A percentile compares a stretch with the other conserved stretches of the same genome.
Conservation (phyloP, 2,797 vertebrate species). For the Rhinichthys osculus region DNA sequence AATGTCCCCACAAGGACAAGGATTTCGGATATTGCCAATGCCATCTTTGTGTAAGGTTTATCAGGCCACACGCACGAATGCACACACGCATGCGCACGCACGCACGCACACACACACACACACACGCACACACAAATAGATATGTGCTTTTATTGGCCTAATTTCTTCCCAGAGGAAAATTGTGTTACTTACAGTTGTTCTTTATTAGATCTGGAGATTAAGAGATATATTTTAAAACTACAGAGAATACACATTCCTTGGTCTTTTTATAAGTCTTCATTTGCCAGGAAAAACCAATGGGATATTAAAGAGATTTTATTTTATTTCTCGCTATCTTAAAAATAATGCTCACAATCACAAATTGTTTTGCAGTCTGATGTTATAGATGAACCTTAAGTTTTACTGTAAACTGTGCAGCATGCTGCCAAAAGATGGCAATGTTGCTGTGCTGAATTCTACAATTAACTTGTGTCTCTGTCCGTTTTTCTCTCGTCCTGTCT, state of each 20-base stretch:
- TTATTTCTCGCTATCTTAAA: not conserved
- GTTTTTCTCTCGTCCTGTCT: constrained; percentile 22
- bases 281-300: not conserved
- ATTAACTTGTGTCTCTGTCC: constrained; percentile 61
- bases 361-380: not conserved
- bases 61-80: too few relatives aligned
- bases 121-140: not conserved
- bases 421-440: constrained; percentile 87
- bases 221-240: not conserved
- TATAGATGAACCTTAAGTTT: not conserved
- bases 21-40: too few relatives aligned
- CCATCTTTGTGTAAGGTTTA: too few relatives aligned
- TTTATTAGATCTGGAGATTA: not conserved
- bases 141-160: not conserved
- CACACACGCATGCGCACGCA: too few relatives aligned
- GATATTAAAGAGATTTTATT: not conserved
- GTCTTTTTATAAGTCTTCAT: not conserved
- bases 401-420: constrained; percentile 64
- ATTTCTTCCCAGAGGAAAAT: not conserved
- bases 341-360: not conserved
- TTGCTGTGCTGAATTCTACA: constrained; percentile 82
- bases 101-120: not conserved
- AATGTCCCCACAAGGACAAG: too few relatives aligned
- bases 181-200: not conserved
- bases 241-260: not conserved